A percentile compares a stretch with the other conserved stretches of the same genome.
These are phyloP conservation scores for Mastigias papua DNA, from an alignment of 30 jellyfish, hydroid and myxozoan genomes.

Conservation along the genomic window DNA sequence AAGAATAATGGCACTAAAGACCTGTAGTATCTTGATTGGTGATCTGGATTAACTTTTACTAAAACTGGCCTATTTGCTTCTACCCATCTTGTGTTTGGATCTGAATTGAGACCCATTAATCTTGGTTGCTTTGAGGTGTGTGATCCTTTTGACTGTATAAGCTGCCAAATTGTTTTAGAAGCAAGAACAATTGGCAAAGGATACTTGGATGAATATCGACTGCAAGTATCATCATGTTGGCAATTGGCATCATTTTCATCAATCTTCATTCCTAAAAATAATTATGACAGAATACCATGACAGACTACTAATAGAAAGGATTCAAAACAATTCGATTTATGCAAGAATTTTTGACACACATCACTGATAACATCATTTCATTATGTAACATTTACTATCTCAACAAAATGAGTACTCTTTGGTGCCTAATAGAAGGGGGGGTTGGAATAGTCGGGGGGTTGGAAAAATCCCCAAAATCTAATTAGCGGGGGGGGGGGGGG, in stretches of 20 bases:
- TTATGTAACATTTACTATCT: too few relatives aligned
- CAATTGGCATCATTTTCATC: constrained; percentile 24
- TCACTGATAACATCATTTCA: too few relatives aligned
- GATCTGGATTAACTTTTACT: constrained; percentile 84
- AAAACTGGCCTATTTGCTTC: constrained; percentile 83
- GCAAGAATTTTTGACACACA: too few relatives aligned
- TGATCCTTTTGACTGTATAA: constrained; percentile 80
- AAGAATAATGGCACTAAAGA: not conserved
- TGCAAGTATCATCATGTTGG: constrained; percentile 73
- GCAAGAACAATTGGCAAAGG: constrained; percentile 90
- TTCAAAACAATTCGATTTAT: too few relatives aligned
- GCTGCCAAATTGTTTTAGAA: constrained; percentile 88
- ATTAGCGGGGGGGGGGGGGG: too few relatives aligned
- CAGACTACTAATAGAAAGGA: too few relatives aligned
- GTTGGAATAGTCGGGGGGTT: too few relatives aligned
- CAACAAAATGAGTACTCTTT: too few relatives aligned
- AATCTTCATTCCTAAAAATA: constrained; percentile 8
- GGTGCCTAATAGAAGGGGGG: too few relatives aligned
- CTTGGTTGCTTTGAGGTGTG: constrained; percentile 46
- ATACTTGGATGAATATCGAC: constrained; percentile 88
- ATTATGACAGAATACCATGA: not conserved
- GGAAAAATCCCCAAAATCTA: too few relatives aligned
- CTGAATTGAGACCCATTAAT: constrained; percentile 82
- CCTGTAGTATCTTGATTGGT: constrained; percentile 91
- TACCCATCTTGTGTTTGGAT: constrained; percentile 91